These are phyloP conservation scores for Urocitellus parryii DNA, from an alignment of 2,113 vertebrate genomes.

Conservation along the genomic window DNA sequence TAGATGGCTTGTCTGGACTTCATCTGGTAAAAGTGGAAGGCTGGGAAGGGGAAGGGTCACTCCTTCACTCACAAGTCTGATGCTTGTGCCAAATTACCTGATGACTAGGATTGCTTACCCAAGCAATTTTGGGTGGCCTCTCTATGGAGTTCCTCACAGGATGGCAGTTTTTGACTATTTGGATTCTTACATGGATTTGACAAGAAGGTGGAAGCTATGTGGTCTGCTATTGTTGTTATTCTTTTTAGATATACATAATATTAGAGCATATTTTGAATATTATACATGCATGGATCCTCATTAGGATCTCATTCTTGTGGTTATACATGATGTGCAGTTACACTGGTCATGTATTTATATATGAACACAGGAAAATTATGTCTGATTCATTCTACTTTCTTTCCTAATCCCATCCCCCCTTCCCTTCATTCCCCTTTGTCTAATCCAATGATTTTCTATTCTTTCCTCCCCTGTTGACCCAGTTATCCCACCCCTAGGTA, in stretches of 20 bases:
- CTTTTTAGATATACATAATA: not conserved
- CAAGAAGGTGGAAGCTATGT: not conserved
- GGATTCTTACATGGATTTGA: not conserved
- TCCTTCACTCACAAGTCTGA: not conserved
- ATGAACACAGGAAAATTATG: too few species aligned
- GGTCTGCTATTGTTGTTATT: not conserved
- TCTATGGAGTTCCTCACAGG: not conserved
- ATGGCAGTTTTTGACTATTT: not conserved
- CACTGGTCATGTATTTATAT: too few species aligned
- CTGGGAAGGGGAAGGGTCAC: not conserved
- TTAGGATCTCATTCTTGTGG: too few species aligned
- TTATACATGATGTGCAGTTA: too few species aligned
- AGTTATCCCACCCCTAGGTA: too few species aligned
- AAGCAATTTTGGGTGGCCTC: not conserved
- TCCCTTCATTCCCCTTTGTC: too few species aligned
- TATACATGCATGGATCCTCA: too few species aligned
- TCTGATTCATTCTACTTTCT: too few species aligned
- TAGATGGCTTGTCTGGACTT: not conserved
- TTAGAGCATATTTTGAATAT: too few species aligned
- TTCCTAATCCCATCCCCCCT: too few species aligned
- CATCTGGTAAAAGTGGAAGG: not conserved
- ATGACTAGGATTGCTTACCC: not conserved
- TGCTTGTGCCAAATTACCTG: not conserved
- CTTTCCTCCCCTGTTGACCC: too few species aligned
- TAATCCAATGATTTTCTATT: too few species aligned